A percentile compares a stretch with the other conserved stretches of the same genome.
Evolutionary conservation across 2,888 invertebrate genomes (phyloP).

Genomic region (Xestoiulus laeticollis): DNA sequence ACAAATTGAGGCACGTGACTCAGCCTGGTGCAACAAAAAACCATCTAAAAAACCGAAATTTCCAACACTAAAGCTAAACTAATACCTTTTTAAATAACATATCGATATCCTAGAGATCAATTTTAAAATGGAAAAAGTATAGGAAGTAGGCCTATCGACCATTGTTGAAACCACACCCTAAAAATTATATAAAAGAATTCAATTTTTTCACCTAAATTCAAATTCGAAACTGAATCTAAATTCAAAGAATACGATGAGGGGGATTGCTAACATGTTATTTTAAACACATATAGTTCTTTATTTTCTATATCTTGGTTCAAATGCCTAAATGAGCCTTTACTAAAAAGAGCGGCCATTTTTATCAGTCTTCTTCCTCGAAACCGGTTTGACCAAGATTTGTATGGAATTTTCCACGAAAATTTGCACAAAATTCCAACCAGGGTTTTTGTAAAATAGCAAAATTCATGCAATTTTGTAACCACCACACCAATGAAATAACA

Average conservation of each 20-base stretch:
- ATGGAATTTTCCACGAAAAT: neutral
- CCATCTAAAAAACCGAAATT: neutral
- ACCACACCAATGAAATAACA: conserved; percentile 25
- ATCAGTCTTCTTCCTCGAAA: neutral
- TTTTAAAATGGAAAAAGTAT: neutral
- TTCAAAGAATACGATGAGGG: neutral
- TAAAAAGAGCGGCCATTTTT: neutral
- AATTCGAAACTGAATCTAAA: neutral
- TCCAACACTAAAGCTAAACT: neutral
- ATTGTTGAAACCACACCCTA: neutral
- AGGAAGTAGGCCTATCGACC: neutral
- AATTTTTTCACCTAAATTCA: neutral
- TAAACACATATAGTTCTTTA: neutral
- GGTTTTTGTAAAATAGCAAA: neutral
- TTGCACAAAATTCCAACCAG: neutral
- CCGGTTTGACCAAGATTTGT: neutral
- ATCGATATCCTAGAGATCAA: neutral
- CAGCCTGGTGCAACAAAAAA: neutral
- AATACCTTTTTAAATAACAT: neutral
- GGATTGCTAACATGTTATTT: neutral
- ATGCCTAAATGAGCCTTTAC: neutral
- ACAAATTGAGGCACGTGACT: too few species aligned
- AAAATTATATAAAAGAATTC: neutral
- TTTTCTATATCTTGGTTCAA: neutral
- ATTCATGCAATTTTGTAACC: conserved; percentile 47